Base-by-base conservation (phyloP, 2,888 invertebrate genomes). In the Hypomecis atomaria region DNA sequence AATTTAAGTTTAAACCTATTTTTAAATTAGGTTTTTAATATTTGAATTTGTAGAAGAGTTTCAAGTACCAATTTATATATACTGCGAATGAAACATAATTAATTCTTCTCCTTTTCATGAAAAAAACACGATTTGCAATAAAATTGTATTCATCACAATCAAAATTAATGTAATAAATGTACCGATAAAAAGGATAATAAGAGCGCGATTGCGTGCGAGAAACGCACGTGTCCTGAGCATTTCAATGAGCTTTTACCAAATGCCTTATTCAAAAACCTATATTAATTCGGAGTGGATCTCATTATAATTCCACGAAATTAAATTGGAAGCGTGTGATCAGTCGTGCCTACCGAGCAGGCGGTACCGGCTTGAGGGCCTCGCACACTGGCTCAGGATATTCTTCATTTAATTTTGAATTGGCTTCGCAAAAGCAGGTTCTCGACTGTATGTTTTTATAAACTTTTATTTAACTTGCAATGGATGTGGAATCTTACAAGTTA, bases 221-320 rank as follows among this genome's bases (percentile, higher is more conserved):
- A 54, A 52, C 37, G 48, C 65, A 66, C 66, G 63, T 67, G 66
- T 57, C 59, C 40, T 34, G 37, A n/a, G 53, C 60, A 65, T 65
- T 66, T 56, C 64, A 71, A 69, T 66, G 56, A 66, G 59, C 62
- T 53, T 23, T 53, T 23, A 44, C 42, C 52, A 11, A 67, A 65
- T 61, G 48, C 57, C 65, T 69, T 76, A 77, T 77, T 77, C 78
- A 76, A 78, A 81, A 78, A 73, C 74, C 76, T 77, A 71, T 76
- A 78, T 79, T 82, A 79, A 82, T 81, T 81, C 73, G 65, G 75
- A 73, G 66, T 71, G 72, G 70, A 79, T 82, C 79, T 79, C 77
- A 82, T 82, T 82, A 79, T 76, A 71, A 71, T 74, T 68, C 69
- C 67, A 69, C 73, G 68, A 79, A 81, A 82, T 82, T 78, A 77